Base-by-base conservation (phyloP, 2,888 invertebrate species). In the Athrips mouffetella region DNA sequence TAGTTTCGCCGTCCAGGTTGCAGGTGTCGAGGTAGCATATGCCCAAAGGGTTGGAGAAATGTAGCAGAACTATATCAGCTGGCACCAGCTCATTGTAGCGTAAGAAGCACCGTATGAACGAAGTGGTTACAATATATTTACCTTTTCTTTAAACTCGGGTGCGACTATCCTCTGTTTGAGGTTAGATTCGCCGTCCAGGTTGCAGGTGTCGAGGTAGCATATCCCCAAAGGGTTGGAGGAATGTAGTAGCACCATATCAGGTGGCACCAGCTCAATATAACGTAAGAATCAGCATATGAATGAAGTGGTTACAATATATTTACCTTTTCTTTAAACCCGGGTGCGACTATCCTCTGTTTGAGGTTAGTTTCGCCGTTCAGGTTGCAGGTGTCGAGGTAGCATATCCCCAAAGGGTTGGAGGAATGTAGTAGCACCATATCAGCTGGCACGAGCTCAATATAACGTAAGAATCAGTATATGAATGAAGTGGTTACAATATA, bases 291-390 rank as follows among this genome's bases (percentile, higher is more conserved):
- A n/a, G n/a, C n/a, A n/a, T n/a, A n/a, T n/a, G n/a, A n/a, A n/a
- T n/a, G n/a, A n/a, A n/a, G n/a, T n/a, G n/a, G n/a, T n/a, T n/a
- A n/a, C n/a, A n/a, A n/a, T n/a, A n/a, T 13, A 7, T n/a, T n/a
- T 73, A 94, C 94, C 90, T 92, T 91, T 58, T 94, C 92, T 52
- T 89, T 88, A 68, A 94, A 93, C 8, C 94, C 95, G 30, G 92
- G 82, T n/a, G 93, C 93, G 40, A 96, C 95, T 74, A 96, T 92
- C 59, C 98, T 90, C 73, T 97, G 96, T 77, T 98, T 98, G 53
- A 98, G 90, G 85, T 98, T 98, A 37, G 96, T 96, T 86, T 98
- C 98, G 7, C 98, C 98, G 71, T 98, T 98, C 69, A 98, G 89
- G 85, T 98, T 98, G 72, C 97, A 96, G 0, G 98, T 98, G 82